Conservation (phyloP, 2,888 invertebrate genomes). For the Nemotelus pantherinus region DNA sequence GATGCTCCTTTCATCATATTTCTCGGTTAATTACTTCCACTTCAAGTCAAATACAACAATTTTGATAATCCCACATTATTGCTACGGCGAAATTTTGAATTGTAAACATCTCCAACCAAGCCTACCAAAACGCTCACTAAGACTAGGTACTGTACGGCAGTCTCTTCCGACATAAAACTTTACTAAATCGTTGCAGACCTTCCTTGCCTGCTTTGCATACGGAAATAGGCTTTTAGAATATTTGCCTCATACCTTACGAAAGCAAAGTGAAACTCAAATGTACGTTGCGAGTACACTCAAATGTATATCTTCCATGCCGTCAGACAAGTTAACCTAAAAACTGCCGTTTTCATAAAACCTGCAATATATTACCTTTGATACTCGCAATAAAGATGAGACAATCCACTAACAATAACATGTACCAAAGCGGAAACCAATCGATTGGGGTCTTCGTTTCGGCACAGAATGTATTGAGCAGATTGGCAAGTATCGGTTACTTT, state of each 20-base stretch:
- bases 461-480: conserved; percentile 17
- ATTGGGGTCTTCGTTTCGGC: conserved; percentile 8
- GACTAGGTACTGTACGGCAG: neutral
- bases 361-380: neutral
- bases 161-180: neutral
- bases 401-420: neutral
- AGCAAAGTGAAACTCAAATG: neutral
- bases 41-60: too few relatives aligned
- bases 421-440: conserved; percentile 22
- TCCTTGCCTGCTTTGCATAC: conserved; percentile 28
- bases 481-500: conserved; percentile 16
- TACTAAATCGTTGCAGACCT: neutral
- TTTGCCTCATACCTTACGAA: conserved; percentile 11
- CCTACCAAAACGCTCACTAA: neutral
- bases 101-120: too few relatives aligned
- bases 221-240: conserved; percentile 24
- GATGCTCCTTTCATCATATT: too few relatives aligned
- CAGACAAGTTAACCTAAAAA: neutral
- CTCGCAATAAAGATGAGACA: neutral
- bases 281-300: too few relatives aligned
- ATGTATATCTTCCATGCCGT: too few relatives aligned
- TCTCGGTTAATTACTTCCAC: too few relatives aligned
- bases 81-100: too few relatives aligned
- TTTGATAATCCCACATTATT: too few relatives aligned
- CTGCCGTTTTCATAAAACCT: conserved; percentile 12